Base-by-base conservation (phyloP, 2,888 invertebrate genomes). In the Lottia scabra region DNA sequence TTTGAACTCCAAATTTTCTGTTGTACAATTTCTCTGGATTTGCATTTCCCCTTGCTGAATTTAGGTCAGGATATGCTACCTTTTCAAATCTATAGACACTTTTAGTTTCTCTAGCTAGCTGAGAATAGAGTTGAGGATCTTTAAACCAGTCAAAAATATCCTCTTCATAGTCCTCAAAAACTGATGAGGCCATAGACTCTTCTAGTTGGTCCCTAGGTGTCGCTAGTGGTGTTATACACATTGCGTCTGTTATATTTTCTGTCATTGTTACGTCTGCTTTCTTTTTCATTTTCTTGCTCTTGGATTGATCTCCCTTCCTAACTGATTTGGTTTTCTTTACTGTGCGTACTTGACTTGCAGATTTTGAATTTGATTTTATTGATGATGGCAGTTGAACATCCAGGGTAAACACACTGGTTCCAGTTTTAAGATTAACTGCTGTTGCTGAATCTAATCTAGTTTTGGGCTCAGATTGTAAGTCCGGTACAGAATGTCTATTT, bases 11-110 rank as follows among this genome's bases (percentile, higher is more conserved):
- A 75, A 91, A 89, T 77, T 92, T 91, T 79, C 91, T 91, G 68
- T 87, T 86, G 78, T 93, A 92, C 23, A 94, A 88, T 0, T 93
- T 92, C 84, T 94, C 94, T 0, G 92, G 91, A 46, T 82, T 81
- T 23, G 81, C 81, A 0, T 90, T 86, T 26, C 92, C 91, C 65
- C 81, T 82, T 23, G 85, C 93, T 0, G 93, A 93, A 79, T 92
- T 91, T 89, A 94, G 90, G 82, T 95, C 95, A 23, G 95, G 95
- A 87, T 94, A 94, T 0, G 94, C 93, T 6, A 94, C 92, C 89
- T 94, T 94, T 45, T 93, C 92, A 87, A 94, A 94, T 8, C 92
- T 92, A 74, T 93, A 92, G 16, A 94, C 92, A 84, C 93, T 93
- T 70, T 89, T 83, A 0, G 90, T 90, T 48, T 80, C 64, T 6